Base-by-base conservation (phyloP, 1,140 invertebrate genomes). In the Drosophila rhopaloa region DNA sequence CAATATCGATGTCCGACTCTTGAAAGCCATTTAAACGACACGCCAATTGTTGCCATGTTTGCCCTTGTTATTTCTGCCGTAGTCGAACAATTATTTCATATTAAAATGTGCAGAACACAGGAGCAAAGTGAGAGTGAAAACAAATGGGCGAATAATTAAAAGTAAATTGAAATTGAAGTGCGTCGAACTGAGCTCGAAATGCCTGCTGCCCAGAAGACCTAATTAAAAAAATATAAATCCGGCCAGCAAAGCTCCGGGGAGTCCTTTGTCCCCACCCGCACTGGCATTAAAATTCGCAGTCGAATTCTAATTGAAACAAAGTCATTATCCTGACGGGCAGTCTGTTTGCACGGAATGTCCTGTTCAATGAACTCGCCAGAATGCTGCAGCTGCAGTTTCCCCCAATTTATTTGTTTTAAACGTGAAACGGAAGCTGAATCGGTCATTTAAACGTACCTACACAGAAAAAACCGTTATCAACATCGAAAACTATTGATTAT, bases 111-210 rank as follows among this genome's bases (percentile, higher is more conserved):
- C 56, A 68, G 75, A n/a, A 50, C 51, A 38, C 38, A 9, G 24
- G 4, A 27, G 51, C 35, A 27, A 38, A 60, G 37, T 66, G 67
- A 51, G 54, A 84, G 83, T 41, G 65, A 78, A 82, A 86, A 86
- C 83, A 86, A 86, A 86, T 73, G 71, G 67, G 63, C 56, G 71
- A 79, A 83, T 86, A 88, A 88, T 88, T 88, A 88, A 88, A 88
- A 77, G 76, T 89, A 83, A 85, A 76, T 88, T 71, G 63, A 82
- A 88, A 85, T 65, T 67, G 76, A 80, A 83, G 70, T 51, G 44
- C 41, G 70, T 58, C 41, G 41, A 58, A 58, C 40, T 9, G 11
- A 14, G 51, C 53, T 56, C 40, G 10, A 48, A 54, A 16, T 41
- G 50, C 63, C 41, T 47, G 61, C 35, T 48, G 53, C 16, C 35